Base-by-base conservation (phyloP, 2,888 invertebrate genomes). In the Nysson spinosus region DNA sequence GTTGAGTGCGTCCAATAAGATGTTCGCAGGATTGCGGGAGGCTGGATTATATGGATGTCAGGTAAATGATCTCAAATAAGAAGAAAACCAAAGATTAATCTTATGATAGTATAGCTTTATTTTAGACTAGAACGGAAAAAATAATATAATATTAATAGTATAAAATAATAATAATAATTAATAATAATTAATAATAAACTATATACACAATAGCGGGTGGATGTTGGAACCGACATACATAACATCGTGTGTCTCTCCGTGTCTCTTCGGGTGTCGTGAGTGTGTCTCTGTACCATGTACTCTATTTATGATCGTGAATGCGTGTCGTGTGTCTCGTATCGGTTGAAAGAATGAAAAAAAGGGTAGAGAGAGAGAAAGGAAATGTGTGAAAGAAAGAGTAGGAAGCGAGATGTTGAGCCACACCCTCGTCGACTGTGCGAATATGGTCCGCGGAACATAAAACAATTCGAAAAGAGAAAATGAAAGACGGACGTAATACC, bases 81-180 rank as follows among this genome's bases (percentile, higher is more conserved):
- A 79, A 77, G 71, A 77, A 79, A 80, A 81, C 72, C 65, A 82
- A 81, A 82, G 81, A 80, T 65, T 85, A 83, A 84, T 84, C 75
- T 83, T 84, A 80, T 77, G 81, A 84, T 82, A 83, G 81, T 83
- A 82, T 84, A 83, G 82, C 81, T 85, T 85, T 85, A 85, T 84
- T 85, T 84, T 85, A 85, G 85, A 85, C 85, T 85, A 85, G 85
- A 85, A 83, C 83, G 82, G 83, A 84, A 85, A 83, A 85, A 84
- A 83, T 81, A 81, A 82, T 85, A 84, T 83, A 83, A 83, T 75
- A 79, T 70, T 79, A 78, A 75, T 80, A 76, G 75, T 78, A 77
- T 74, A 78, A 79, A 77, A 76, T 78, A 77, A 72, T 76, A 78
- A 76, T 79, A 78, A 82, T 80, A 77, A 72, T 77, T 76, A 72